Base-by-base conservation (phyloP, 2,888 invertebrate species). In the Vannuccia rotundouncinata region DNA sequence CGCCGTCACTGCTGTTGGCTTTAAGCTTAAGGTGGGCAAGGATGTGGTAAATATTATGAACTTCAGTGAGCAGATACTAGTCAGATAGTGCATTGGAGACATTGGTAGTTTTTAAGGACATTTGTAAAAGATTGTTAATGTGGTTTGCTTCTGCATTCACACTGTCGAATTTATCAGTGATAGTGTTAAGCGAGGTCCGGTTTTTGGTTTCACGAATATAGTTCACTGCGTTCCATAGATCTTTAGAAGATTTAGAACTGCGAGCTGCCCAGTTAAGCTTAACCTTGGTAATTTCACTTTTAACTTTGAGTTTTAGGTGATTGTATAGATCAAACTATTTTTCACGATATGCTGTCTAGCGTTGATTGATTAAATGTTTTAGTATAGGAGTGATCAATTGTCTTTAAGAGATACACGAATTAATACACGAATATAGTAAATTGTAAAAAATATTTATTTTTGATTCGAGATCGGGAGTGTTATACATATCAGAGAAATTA, bases 41-140 rank as follows among this genome's bases (percentile, higher is more conserved):
- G n/a, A n/a, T n/a, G n/a, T n/a, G n/a, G n/a, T n/a, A n/a, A n/a
- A n/a, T n/a, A n/a, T n/a, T n/a, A n/a, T n/a, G n/a, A n/a, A n/a
- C 30, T 31, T 75, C 75, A 22, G 75, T 75, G n/a, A n/a, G n/a
- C n/a, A n/a, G n/a, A n/a, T n/a, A n/a, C n/a, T n/a, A n/a, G n/a
- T n/a, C n/a, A n/a, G n/a, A n/a, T n/a, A n/a, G n/a, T n/a, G n/a
- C n/a, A n/a, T n/a, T n/a, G n/a, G n/a, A n/a, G n/a, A n/a, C n/a
- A n/a, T n/a, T n/a, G n/a, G n/a, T n/a, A n/a, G n/a, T n/a, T n/a
- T n/a, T n/a, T n/a, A n/a, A n/a, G n/a, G n/a, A n/a, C n/a, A n/a
- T n/a, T n/a, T n/a, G n/a, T n/a, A 75, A 75, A 5, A 27, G 10
- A 75, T 75, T n/a, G 75, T 75, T 75, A 27, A 75, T 75, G 31